Conservation (phyloP, 2,113 vertebrate genomes). For the Petromus typicus region DNA sequence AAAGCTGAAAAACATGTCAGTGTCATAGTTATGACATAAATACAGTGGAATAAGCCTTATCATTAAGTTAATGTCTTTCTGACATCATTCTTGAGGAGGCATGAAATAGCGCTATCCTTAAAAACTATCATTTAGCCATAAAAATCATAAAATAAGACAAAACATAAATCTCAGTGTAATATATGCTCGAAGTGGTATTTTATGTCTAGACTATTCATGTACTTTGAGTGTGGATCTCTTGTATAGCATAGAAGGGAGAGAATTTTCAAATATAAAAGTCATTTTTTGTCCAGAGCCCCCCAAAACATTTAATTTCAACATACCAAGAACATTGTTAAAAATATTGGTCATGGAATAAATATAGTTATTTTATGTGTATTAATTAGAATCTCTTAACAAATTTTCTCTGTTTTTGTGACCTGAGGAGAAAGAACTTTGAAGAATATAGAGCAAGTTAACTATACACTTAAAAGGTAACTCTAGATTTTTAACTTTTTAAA, state of each 20-base stretch:
- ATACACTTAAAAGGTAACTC: conserved; percentile 24
- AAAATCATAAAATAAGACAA: conserved; percentile 31
- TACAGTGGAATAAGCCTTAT: conserved; percentile 15
- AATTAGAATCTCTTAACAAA: neutral
- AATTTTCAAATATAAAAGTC: conserved; percentile 7
- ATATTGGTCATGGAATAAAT: neutral
- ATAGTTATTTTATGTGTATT: neutral
- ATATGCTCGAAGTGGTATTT: neutral
- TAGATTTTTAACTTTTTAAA: conserved; percentile 35
- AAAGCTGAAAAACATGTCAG: conserved; percentile 62
- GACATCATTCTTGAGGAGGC: conserved; percentile 14
- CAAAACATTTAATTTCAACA: neutral
- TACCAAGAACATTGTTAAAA: conserved; percentile 18
- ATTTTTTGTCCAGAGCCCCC: neutral
- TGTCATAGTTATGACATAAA: conserved; percentile 51
- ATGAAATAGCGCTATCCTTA: neutral
- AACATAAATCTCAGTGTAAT: neutral
- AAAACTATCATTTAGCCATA: conserved; percentile 38
- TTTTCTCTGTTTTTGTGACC: conserved; percentile 3
- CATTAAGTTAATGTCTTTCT: conserved; percentile 53
- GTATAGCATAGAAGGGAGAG: neutral
- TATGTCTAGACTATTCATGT: neutral
- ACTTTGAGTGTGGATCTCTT: neutral
- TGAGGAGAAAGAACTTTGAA: conserved; percentile 36
- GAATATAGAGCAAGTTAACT: conserved; percentile 33